These are phyloP conservation scores for Drosophila nr. fundita DNA, from an alignment of 2,888 invertebrate genomes.

Conservation along the genomic window DNA sequence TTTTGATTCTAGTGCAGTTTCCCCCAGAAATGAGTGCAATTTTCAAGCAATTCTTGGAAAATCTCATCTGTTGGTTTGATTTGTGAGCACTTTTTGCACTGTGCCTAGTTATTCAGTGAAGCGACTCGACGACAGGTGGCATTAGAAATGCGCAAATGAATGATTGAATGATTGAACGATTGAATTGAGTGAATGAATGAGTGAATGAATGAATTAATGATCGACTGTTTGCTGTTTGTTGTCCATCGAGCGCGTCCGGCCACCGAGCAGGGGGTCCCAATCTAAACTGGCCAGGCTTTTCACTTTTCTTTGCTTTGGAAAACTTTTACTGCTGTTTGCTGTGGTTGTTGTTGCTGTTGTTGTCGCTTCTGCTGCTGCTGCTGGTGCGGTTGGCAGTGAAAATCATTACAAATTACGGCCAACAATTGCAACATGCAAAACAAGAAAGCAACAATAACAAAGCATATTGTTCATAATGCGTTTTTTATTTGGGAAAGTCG, in stretches of 20 bases:
- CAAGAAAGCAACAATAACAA: constrained; percentile 68
- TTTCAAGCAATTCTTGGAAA: constrained; percentile 1
- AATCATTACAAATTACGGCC: constrained; percentile 70
- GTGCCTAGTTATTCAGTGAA: constrained; percentile 43
- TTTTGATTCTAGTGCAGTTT: background rate
- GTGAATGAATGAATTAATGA: constrained; percentile 42
- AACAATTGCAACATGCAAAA: constrained; percentile 73
- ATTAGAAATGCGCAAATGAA: constrained; percentile 51
- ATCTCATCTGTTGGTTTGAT: background rate
- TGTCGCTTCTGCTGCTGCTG: constrained; percentile 40
- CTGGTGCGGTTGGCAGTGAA: constrained; percentile 73
- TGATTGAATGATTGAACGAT: constrained; percentile 54
- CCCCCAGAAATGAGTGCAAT: background rate
- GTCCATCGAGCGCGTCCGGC: constrained; percentile 46
- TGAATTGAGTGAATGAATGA: constrained; percentile 15
- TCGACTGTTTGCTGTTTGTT: constrained; percentile 37
- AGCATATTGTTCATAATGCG: constrained; percentile 76
- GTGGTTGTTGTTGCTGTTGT: constrained; percentile 15
- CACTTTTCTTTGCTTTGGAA: constrained; percentile 73
- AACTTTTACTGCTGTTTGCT: constrained; percentile 63
- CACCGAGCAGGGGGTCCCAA: constrained; percentile 40
- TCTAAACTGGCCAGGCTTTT: constrained; percentile 56
- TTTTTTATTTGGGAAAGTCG: constrained; percentile 79
- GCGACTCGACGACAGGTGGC: constrained; percentile 43
- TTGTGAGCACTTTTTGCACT: constrained; percentile 7